Percentiles rank a stretch among this genome's conserved stretches.
phyloP scores from a whole-genome alignment of 2,797 vertebrate genomes.

The Fistularia commersonii region DNA sequence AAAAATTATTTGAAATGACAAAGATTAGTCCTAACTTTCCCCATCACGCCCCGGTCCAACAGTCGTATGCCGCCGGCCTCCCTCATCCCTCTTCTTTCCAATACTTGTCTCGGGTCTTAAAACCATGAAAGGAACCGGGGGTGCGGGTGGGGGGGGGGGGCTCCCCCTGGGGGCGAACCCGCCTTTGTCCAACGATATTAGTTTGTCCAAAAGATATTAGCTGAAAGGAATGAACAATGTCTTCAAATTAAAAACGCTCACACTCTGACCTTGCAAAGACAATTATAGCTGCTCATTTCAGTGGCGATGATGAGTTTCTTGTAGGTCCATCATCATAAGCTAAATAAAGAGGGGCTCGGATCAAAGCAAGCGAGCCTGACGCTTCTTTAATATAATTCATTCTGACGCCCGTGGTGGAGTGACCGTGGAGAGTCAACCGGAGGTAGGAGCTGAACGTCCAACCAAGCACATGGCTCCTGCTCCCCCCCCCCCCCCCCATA shows the following conservation, averaged over 20 bases:
- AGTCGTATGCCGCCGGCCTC: not conserved
- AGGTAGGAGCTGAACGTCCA: constrained; percentile 49
- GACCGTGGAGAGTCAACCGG: constrained; percentile 41
- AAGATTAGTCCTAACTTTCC: too few species aligned
- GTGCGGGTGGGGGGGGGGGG: constrained; percentile 3
- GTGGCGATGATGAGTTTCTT: constrained; percentile 59
- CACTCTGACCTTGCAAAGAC: constrained; percentile 68
- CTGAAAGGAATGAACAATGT: constrained; percentile 58
- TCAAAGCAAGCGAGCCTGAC: constrained; percentile 57
- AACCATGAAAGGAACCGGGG: constrained; percentile 49
- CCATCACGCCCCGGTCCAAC: too few species aligned
- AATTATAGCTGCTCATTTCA: constrained; percentile 65
- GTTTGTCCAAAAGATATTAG: constrained; percentile 60
- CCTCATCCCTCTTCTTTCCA: constrained; percentile 9
- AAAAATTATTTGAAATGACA: too few species aligned
- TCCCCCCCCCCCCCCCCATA: constrained; percentile 26
- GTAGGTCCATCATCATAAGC: constrained; percentile 65
- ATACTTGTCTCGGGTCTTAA: constrained; percentile 33
- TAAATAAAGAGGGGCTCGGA: constrained; percentile 59
- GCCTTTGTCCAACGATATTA: constrained; percentile 45
- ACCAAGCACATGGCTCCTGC: constrained; percentile 21
- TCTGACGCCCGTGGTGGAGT: constrained; percentile 49
- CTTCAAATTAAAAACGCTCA: constrained; percentile 60
- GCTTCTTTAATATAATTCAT: constrained; percentile 53
- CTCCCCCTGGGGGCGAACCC: constrained; percentile 35